Conservation (phyloP, 2,113 vertebrate species). For the Todiramphus chloris region DNA sequence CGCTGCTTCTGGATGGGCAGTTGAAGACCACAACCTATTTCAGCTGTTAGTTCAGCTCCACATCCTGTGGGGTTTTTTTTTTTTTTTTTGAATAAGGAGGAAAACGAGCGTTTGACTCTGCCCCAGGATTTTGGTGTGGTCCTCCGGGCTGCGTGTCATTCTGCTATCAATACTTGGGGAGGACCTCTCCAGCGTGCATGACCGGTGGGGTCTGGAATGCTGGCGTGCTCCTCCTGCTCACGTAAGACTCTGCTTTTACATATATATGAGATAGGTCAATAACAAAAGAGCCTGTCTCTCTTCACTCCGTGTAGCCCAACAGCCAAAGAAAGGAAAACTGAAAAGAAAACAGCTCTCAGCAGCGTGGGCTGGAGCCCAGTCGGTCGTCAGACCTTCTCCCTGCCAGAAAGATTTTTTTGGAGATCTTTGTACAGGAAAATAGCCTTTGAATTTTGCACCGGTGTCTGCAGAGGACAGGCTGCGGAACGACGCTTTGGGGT, state of each 20-base stretch:
- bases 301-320: not conserved
- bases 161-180: fast-evolving
- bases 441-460: not conserved
- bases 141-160: not conserved
- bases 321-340: not conserved
- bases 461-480: not conserved
- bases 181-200: not conserved
- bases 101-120: not conserved
- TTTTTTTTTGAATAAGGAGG: not conserved
- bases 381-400: not conserved
- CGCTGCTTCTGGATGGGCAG: not conserved
- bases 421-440: not conserved
- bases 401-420: slow-evolving; percentile 2
- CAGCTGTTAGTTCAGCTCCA: not conserved
- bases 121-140: not conserved
- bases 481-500: not conserved
- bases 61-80: fast-evolving
- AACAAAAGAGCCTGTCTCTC: not conserved
- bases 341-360: not conserved
- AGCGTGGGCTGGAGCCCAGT: slow-evolving; percentile 13
- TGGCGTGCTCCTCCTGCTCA: not conserved
- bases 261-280: not conserved
- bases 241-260: not conserved
- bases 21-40: not conserved
- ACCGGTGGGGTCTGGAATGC: not conserved